phyloP scores from a whole-genome alignment of 2,113 vertebrate genomes.

The Indicator maculatus region DNA sequence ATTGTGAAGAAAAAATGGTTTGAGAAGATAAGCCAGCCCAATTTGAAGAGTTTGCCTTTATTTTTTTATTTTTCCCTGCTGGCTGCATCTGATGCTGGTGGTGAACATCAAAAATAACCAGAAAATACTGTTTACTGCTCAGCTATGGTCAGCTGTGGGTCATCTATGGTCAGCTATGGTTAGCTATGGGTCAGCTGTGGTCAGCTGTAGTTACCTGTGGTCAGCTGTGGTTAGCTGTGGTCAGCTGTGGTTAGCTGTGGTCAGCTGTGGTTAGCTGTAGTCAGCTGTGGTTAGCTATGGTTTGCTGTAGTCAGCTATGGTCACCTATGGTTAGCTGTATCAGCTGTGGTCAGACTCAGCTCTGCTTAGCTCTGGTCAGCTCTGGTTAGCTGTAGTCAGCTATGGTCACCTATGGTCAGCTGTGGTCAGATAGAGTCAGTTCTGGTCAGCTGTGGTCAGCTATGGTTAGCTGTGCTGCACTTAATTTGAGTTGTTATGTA shows the following conservation, averaged over 20 bases:
- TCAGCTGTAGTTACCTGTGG: too few relatives aligned
- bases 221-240: too few relatives aligned
- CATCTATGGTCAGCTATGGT: too few relatives aligned
- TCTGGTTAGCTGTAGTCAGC: too few relatives aligned
- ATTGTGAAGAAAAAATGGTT: neutral
- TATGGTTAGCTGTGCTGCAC: neutral
- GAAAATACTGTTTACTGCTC: neutral
- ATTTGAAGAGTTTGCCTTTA: neutral
- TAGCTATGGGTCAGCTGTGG: too few relatives aligned
- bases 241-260: too few relatives aligned
- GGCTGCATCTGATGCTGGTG: neutral
- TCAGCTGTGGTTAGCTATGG: too few relatives aligned
- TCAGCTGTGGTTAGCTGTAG: too few relatives aligned
- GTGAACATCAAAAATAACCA: neutral
- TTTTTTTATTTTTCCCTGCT: neutral
- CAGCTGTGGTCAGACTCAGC: too few relatives aligned
- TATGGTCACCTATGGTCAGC: neutral
- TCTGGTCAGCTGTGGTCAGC: neutral
- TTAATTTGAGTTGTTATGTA: neutral
- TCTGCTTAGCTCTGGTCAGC: too few relatives aligned
- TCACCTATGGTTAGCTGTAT: too few relatives aligned
- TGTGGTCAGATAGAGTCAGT: neutral
- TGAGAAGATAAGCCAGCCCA: neutral
- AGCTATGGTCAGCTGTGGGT: neutral
- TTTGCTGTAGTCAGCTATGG: too few relatives aligned